A percentile compares a stretch with the other conserved stretches of the same genome.
phyloP scores from a whole-genome alignment of 1,140 invertebrate genomes.

The Sipha flava region DNA sequence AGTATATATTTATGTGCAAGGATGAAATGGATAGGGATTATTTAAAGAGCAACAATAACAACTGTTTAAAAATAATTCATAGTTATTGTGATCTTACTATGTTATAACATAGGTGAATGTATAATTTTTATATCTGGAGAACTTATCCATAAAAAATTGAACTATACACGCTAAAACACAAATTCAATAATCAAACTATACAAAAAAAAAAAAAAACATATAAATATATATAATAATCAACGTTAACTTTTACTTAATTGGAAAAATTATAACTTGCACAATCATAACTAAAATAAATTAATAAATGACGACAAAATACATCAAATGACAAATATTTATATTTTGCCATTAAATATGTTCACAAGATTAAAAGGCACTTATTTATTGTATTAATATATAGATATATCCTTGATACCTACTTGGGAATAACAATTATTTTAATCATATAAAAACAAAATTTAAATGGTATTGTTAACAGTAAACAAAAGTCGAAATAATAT shows the following conservation, averaged over 20 bases:
- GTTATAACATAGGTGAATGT: slow-evolving; percentile 6
- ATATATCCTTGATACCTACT: neutral
- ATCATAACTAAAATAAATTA: slow-evolving; percentile 23
- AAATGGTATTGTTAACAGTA: slow-evolving; percentile 7
- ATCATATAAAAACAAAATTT: slow-evolving; percentile 14
- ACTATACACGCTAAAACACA: slow-evolving; percentile 25
- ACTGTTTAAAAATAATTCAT: slow-evolving; percentile 9
- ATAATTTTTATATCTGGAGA: slow-evolving; percentile 2
- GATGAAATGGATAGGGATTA: neutral
- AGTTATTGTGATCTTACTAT: slow-evolving; percentile 1
- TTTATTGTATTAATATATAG: neutral
- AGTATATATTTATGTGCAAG: neutral
- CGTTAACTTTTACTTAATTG: slow-evolving; percentile 14
- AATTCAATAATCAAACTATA: slow-evolving; percentile 27
- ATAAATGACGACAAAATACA: neutral
- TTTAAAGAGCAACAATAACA: slow-evolving; percentile 3
- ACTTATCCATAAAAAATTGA: slow-evolving; percentile 20
- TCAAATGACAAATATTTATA: neutral
- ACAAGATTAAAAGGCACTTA: slow-evolving; percentile 17
- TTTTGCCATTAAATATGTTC: neutral
- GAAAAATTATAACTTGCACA: slow-evolving; percentile 6
- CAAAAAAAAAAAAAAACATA: slow-evolving; percentile 5
- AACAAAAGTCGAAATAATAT: neutral
- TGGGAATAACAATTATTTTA: neutral
- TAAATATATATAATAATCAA: slow-evolving; percentile 5